Conservation (phyloP, 1,140 invertebrate species). For the Temnothorax curvispinosus region DNA sequence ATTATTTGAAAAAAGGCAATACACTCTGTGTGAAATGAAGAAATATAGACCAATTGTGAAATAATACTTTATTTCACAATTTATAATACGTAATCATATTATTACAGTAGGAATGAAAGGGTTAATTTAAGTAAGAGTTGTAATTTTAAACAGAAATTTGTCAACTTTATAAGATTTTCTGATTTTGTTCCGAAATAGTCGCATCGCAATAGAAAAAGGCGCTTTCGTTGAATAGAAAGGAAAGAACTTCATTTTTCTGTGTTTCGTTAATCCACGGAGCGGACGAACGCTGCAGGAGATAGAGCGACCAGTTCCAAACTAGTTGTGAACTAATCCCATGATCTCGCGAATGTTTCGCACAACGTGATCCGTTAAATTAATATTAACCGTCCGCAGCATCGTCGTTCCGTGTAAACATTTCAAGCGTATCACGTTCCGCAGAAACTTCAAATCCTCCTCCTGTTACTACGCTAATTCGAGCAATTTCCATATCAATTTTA, state of each 20-base stretch:
- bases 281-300: constrained; percentile 12
- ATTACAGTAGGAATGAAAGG: too few relatives aligned
- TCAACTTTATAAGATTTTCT: background rate
- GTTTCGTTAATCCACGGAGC: constrained; percentile 1
- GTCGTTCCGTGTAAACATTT: background rate
- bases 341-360: constrained; percentile 8
- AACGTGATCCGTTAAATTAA: constrained; percentile 23
- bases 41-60: too few relatives aligned
- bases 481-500: background rate
- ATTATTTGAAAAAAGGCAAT: background rate
- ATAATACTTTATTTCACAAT: too few relatives aligned
- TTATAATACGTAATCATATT: too few relatives aligned
- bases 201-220: background rate
- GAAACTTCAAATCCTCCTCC: background rate
- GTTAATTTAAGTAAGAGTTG: background rate
- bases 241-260: constrained; percentile 5
- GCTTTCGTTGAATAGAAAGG: background rate
- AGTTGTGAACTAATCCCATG: constrained; percentile 21
- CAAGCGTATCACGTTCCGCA: background rate
- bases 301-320: constrained; percentile 5
- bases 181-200: background rate
- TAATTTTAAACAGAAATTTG: background rate
- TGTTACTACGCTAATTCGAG: background rate
- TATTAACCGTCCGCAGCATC: constrained; percentile 4
- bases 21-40: background rate